Conservation (phyloP, 2,797 vertebrate genomes). For the Uromys caudimaculatus region DNA sequence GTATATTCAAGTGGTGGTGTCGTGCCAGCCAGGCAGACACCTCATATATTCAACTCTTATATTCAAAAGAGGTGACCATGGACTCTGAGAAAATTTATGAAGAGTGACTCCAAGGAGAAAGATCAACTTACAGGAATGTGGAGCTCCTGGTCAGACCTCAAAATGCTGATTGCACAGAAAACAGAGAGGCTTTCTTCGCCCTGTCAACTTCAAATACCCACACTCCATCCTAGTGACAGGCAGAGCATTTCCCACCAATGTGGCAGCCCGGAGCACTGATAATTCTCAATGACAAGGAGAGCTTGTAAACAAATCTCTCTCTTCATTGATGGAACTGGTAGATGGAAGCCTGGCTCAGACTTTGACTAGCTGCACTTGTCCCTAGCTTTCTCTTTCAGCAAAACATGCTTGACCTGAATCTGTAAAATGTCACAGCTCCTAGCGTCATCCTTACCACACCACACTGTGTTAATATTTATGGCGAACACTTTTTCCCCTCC, state of each 20-base stretch:
- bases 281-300: constrained; percentile 57
- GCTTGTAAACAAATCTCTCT: constrained; percentile 47
- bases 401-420: not conserved
- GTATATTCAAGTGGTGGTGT: not conserved
- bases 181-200: constrained; percentile 70
- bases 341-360: not conserved
- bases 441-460: not conserved
- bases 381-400: not conserved
- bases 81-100: constrained; percentile 61
- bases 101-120: constrained; percentile 69
- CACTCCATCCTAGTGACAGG: not conserved
- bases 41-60: constrained; percentile 73
- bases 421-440: not conserved
- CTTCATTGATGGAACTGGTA: constrained; percentile 51
- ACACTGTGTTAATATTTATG: not conserved
- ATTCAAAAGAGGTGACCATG: constrained; percentile 59
- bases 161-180: constrained; percentile 43
- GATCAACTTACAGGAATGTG: constrained; percentile 35
- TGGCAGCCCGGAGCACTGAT: constrained; percentile 19
- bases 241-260: constrained; percentile 49
- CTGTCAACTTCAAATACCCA: constrained; percentile 55
- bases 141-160: not conserved
- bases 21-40: constrained; percentile 23
- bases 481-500: not conserved
- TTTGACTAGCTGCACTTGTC: constrained; percentile 4